Conservation (phyloP, 2,888 invertebrate species). For the Camptogramma bilineatum region DNA sequence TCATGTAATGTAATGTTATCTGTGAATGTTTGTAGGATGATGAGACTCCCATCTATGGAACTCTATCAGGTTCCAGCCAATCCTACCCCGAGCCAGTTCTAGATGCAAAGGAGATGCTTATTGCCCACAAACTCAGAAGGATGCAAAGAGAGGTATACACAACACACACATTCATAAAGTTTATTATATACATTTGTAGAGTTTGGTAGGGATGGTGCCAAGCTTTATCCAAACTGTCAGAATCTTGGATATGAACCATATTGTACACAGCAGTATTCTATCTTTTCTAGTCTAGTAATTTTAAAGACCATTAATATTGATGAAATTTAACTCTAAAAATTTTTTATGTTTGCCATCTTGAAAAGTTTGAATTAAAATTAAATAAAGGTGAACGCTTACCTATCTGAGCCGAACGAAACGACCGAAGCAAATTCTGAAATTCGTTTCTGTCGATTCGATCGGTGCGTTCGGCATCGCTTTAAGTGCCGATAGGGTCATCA, state of each 20-base stretch:
- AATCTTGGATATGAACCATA: no score
- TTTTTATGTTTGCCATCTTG: neutral
- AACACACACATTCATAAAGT: constrained; percentile 6
- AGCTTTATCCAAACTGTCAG: no score
- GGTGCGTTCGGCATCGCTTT: no score
- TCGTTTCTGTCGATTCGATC: no score
- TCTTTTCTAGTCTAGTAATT: no score
- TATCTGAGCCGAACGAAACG: no score
- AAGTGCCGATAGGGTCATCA: no score
- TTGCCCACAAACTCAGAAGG: constrained; percentile 89
- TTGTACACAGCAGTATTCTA: no score
- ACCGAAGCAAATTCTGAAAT: no score
- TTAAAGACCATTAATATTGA: no score
- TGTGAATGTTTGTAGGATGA: constrained; percentile 56
- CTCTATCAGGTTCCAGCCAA: constrained; percentile 68
- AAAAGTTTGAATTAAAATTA: no score
- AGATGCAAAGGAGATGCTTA: constrained; percentile 88
- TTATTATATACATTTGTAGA: neutral
- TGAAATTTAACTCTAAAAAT: neutral
- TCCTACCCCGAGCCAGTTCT: constrained; percentile 84
- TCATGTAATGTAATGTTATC: neutral
- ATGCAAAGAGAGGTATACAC: constrained; percentile 76
- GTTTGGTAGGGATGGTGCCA: neutral
- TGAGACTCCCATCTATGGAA: constrained; percentile 71
- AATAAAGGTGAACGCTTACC: no score